These are phyloP conservation scores for Callaeas wilsoni DNA, from an alignment of 2,113 vertebrate species.

Conservation along the genomic window DNA sequence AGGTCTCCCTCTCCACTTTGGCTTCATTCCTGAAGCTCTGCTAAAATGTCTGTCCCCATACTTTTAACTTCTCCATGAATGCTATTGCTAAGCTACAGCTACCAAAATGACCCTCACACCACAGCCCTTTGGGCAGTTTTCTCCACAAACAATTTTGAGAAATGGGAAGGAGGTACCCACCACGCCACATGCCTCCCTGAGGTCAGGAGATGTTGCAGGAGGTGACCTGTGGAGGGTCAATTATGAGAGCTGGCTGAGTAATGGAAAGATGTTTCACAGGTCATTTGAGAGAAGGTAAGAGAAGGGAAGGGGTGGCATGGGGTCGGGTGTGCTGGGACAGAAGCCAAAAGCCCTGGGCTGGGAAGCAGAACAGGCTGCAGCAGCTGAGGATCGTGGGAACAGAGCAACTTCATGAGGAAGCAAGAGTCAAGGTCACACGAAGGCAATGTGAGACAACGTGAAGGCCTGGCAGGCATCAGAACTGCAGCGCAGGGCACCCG, in stretches of 20 bases:
- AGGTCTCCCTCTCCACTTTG: neutral
- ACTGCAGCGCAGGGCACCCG: fast-evolving
- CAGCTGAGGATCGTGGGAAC: neutral
- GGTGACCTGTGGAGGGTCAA: neutral
- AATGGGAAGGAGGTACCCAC: neutral
- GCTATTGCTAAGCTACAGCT: constrained; percentile 51
- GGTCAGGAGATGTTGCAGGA: neutral
- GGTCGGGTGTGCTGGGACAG: neutral
- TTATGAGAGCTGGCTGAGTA: neutral
- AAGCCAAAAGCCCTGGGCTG: neutral
- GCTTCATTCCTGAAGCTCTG: neutral
- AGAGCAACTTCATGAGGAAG: neutral
- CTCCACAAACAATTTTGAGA: neutral
- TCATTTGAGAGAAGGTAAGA: neutral
- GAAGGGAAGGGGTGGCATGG: neutral
- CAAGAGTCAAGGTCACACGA: neutral
- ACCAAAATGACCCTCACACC: neutral
- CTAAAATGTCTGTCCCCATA: neutral
- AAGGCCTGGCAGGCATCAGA: neutral
- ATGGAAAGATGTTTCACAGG: neutral
- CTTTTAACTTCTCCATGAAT: constrained; percentile 44
- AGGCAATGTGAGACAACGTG: neutral
- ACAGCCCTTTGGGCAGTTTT: neutral
- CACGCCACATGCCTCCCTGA: neutral
- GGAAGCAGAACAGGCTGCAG: neutral